Evolutionary conservation across 2,888 invertebrate genomes (phyloP), one percentile per base, ranked within the genome.

Genomic region (Nineta flava): DNA sequence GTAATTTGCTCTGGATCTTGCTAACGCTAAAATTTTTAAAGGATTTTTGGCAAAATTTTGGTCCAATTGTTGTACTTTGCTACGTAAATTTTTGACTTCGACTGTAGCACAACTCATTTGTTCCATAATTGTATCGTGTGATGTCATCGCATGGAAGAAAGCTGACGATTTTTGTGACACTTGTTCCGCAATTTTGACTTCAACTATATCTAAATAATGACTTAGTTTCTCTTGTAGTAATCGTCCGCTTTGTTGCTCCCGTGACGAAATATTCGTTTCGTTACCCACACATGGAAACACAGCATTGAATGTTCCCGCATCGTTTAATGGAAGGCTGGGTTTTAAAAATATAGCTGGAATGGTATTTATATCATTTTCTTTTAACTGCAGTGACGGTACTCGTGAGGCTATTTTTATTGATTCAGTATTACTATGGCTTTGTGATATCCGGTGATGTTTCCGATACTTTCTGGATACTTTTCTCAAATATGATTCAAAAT

Each of bases 141-240:
- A 96, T 49, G 95, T 83, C 87, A 99, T 96, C 1, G 96, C 96
- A 67, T 93, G 87, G 64, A 97, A 99, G 71, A 97, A 99, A 15
- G 94, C 94, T 58, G 91, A 91, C 9, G 95, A 95, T 64, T 95
- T 93, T 59, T 87, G 83, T 26, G 95, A 91, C 49, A 95, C 83
- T 72, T 95, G 94, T 59, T 84, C 82, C 5, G 91, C 90, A 63
- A 94, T 91, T 67, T 88, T 83, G 61, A 92, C 87, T 69, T 97
- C 96, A 45, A 96, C 88, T 52, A 90, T 81, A 72, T 97, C 96
- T 60, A 97, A 72, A 66, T 95, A 94, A 64, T 93, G 90, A 62
- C 91, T 92, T 41, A 96, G 70, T 67, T 87, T 86, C 70, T 94
- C 93, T 68, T 93, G 93, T 52, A 93, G 69, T 50, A 84, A 71